Evolutionary conservation across 2,797 vertebrate species (phyloP), one percentile per base, ranked within the genome.

Genomic region (Siniperca scherzeri): DNA sequence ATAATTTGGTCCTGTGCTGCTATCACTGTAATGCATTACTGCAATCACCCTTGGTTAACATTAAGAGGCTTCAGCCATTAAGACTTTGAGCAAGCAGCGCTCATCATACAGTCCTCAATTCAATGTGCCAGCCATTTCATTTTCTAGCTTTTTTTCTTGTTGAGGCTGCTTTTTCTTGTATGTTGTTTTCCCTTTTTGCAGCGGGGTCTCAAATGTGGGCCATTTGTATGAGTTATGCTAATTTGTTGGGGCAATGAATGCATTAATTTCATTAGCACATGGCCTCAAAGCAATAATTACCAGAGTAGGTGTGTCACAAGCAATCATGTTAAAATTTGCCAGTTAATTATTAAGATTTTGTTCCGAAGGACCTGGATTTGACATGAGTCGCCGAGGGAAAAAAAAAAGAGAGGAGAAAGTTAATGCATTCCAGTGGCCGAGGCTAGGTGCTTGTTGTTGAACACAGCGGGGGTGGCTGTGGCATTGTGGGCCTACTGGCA

Each of bases 201-300:
- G 89, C 66, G 77, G 94, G 95, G 94, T 96, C 95, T 97, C 95
- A 97, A 98, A 99, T 97, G 97, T 98, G 96, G 97, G 97, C 96
- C 97, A 98, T 98, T 98, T 98, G 96, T 97, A 97, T 97, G 97
- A 98, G 97, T 98, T 99, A 98, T 99, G 97, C 96, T 99, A 99
- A 99, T 99, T 97, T 98, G 97, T 98, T 97, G 97, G 97, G 97
- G 98, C 98, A 99, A 98, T 96, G 97, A 98, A 98, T 98, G 97
- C 98, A 98, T 99, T 99, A 97, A 98, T 99, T 99, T 99, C 97
- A 99, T 99, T 98, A 99, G 98, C 97, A 97, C 97, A 98, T 98
- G 97, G 97, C 98, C 98, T 99, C 96, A 98, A 98, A 99, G 98
- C 98, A 97, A 96, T 99, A 99, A 99, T 99, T 99, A 99, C 97